These are phyloP conservation scores for Luffia ferchaultella DNA, from an alignment of 2,888 invertebrate species.

Conservation along the genomic window DNA sequence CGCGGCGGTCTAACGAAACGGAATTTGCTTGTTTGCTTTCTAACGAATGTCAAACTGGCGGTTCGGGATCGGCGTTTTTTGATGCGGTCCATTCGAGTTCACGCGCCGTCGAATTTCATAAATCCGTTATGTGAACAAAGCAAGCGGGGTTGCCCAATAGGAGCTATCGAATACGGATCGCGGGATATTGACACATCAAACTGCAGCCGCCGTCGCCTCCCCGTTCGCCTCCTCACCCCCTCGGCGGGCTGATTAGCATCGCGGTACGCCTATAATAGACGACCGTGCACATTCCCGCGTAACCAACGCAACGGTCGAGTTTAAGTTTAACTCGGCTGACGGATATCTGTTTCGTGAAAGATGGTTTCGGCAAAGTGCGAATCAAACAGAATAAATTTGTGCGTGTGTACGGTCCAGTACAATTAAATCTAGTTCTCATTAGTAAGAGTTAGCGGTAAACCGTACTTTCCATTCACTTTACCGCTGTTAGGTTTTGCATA, in stretches of 20 bases:
- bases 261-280: not conserved
- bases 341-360: not conserved
- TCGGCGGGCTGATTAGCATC: not conserved
- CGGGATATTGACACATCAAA: conserved; percentile 60
- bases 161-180: conserved; percentile 50
- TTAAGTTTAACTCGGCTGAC: no score
- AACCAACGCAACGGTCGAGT: not conserved
- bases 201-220: conserved; percentile 34
- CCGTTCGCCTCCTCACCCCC: not conserved
- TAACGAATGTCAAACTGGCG: no score
- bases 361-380: no score
- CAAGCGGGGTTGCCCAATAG: conserved; percentile 57
- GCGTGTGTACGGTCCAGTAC: no score
- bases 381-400: no score
- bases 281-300: not conserved
- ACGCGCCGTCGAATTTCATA: conserved; percentile 42
- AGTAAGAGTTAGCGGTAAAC: no score
- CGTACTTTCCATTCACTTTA: no score
- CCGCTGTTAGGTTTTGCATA: no score
- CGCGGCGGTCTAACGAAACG: no score
- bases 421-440: no score
- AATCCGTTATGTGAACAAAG: conserved; percentile 59
- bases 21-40: not conserved
- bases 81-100: conserved; percentile 17
- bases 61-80: not conserved